Evolutionary conservation across 2,888 invertebrate genomes (phyloP).

Genomic region (Campoplex nolae): DNA sequence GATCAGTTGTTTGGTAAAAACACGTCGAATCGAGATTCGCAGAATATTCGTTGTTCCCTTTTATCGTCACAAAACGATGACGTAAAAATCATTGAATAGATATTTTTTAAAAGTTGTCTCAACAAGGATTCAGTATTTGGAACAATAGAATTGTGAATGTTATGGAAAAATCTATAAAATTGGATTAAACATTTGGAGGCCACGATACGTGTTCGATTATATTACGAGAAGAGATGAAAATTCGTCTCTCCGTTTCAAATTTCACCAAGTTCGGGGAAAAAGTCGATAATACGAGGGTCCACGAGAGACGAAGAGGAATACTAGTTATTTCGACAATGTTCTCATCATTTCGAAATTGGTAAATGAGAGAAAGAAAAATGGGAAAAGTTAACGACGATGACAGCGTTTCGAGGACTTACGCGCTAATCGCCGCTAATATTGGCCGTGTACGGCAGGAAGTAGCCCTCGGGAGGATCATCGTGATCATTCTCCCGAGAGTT

Average conservation of each 20-base stretch:
- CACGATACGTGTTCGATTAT: conserved; percentile 6
- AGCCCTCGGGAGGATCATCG: conserved; percentile 40
- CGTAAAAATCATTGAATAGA: conserved; percentile 24
- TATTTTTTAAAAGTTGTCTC: background rate
- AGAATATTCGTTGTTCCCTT: background rate
- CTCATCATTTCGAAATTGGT: background rate
- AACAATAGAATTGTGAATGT: background rate
- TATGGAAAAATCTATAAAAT: conserved; percentile 12
- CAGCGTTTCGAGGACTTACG: conserved; percentile 70
- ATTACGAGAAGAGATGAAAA: background rate
- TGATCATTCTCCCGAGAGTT: conserved; percentile 46
- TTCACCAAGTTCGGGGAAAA: background rate
- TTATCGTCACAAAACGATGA: background rate
- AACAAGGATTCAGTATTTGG: background rate
- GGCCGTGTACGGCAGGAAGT: conserved; percentile 69
- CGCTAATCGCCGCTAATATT: conserved; percentile 69
- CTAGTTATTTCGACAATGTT: background rate
- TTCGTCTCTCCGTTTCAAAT: conserved; percentile 17
- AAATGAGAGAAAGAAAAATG: background rate
- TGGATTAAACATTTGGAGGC: conserved; percentile 2
- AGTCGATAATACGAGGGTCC: conserved; percentile 13
- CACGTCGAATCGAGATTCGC: background rate
- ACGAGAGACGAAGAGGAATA: background rate
- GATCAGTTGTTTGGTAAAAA: background rate
- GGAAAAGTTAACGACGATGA: conserved; percentile 61